Percentiles rank a stretch among this genome's conserved stretches.
Evolutionary conservation across 2,797 vertebrate genomes (phyloP).

Genomic region (Mallotus villosus): DNA sequence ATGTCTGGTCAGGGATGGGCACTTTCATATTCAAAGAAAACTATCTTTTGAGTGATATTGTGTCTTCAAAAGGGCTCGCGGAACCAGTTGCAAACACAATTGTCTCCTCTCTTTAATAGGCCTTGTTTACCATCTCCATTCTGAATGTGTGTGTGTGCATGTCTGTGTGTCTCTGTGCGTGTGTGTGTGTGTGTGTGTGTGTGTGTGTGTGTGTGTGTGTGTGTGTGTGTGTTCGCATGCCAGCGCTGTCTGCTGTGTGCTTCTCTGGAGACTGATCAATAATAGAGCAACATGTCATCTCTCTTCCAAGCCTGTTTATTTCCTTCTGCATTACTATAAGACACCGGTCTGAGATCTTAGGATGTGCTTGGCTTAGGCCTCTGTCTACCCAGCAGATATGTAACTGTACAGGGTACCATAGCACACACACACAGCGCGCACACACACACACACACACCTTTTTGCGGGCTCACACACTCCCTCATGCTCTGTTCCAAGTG

Average conservation of each 20-base stretch:
- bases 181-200: background rate
- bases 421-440: slow-evolving; percentile 20
- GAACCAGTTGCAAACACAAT: too few species aligned
- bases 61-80: too few species aligned
- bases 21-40: too few species aligned
- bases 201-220: background rate
- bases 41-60: too few species aligned
- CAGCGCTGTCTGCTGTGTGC: background rate
- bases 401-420: slow-evolving; percentile 19
- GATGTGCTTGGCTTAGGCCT: background rate
- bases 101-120: too few species aligned
- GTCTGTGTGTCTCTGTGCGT: too few species aligned
- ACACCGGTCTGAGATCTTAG: slow-evolving; percentile 31
- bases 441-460: background rate
- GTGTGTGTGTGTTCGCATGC: slow-evolving; percentile 6
- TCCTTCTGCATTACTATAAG: slow-evolving; percentile 20
- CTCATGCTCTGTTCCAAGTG: slow-evolving; percentile 20
- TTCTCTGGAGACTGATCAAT: slow-evolving; percentile 67
- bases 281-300: slow-evolving; percentile 71
- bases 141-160: background rate
- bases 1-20: too few species aligned
- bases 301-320: slow-evolving; percentile 60
- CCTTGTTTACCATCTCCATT: too few species aligned
- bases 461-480: background rate
- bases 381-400: background rate